Base-by-base conservation (phyloP, 2,113 vertebrate genomes). In the Lophochroa leadbeateri region DNA sequence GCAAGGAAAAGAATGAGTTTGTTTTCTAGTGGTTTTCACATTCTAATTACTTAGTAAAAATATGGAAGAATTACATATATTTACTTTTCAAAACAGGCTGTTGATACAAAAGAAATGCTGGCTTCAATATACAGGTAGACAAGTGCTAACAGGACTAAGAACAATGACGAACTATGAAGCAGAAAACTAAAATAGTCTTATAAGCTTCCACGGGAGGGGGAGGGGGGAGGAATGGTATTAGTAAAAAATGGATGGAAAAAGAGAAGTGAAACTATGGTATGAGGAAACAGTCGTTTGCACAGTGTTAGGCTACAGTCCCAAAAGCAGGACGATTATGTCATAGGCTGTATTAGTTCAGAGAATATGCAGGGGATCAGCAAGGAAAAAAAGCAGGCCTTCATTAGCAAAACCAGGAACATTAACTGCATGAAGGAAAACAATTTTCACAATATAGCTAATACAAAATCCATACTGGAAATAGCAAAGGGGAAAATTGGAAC, bases 361-460 rank as follows among this genome's bases (percentile, higher is more conserved):
- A 86, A 44, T 63, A 81, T 3, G 10, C 20, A 46, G 75, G 71
- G 85, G 79, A 88, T 49, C 78, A 81, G 41, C 44, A 84, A 88
- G n/a, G 49, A 35, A 39, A 57, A 43, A 85, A 33, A 80, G 8
- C 55, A 91, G 76, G 55, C 27, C 77, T 90, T 91, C 53, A 82
- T 71, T 49, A 93, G 65, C 64, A 93, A 92, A 95, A 63, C 0
- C 17, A 78, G 92, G 65, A 90, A 92, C 8, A n/a, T 77, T 81
- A 87, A 88, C 82, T 95, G 88, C 80, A 91, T 46, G 82, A 88
- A 92, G 81, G 85, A 75, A 95, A 88, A 82, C 86, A 92, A 92
- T 86, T 92, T 92, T 57, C 53, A 95, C 72, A 69, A 83, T 4
- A 93, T 14, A 88, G 35, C 33, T 82, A 89, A 96, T 52, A 63